Percentiles rank a stretch among this genome's conserved stretches.
These are phyloP conservation scores for Pachycephus smyrnensis DNA, from an alignment of 2,888 invertebrate genomes.

Conservation along the genomic window DNA sequence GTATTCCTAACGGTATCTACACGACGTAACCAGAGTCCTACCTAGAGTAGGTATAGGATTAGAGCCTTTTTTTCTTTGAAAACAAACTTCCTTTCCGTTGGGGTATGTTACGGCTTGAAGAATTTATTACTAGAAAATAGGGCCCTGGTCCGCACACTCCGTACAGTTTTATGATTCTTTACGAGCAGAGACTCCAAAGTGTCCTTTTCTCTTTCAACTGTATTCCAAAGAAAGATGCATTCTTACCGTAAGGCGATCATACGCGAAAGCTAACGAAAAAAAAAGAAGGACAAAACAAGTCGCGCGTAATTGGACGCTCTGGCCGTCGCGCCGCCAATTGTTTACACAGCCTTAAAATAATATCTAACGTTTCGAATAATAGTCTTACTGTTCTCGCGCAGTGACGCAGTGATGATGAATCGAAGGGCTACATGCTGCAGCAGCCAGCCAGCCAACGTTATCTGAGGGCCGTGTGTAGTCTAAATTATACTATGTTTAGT, in stretches of 20 bases:
- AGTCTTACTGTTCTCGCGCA: neutral
- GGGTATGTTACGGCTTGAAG: neutral
- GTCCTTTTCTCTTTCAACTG: neutral
- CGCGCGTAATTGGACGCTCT: neutral
- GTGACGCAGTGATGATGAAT: neutral
- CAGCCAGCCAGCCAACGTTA: neutral
- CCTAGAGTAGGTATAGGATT: neutral
- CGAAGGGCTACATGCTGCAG: neutral
- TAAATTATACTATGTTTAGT: neutral
- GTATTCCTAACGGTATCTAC: neutral
- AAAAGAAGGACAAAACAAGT: neutral
- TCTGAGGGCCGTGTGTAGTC: neutral
- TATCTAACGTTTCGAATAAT: neutral
- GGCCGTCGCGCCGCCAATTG: neutral
- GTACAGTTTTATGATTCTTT: neutral
- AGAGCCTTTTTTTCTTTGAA: neutral
- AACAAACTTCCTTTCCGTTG: neutral
- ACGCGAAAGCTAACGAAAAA: neutral
- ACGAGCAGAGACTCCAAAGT: neutral
- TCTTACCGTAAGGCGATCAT: neutral
- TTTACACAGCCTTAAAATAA: neutral
- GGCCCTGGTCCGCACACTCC: neutral
- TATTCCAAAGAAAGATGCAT: neutral
- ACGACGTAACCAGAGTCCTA: neutral
- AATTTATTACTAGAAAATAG: neutral